Evolutionary conservation across 2,888 invertebrate species (phyloP).

Genomic region (Caenorhabditis angaria): DNA sequence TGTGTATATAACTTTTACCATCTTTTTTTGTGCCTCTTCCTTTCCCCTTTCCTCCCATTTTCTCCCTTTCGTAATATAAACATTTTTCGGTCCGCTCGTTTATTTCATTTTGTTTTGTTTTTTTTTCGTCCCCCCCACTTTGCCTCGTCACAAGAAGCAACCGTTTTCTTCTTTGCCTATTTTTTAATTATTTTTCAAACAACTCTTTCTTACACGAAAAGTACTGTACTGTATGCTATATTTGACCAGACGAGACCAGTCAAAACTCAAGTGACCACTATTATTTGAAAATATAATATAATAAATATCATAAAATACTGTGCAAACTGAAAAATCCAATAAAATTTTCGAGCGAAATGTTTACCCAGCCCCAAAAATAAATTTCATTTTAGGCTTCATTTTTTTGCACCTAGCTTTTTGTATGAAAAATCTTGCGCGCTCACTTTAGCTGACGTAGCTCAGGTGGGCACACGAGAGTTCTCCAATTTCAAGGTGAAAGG

Average conservation of each 20-base stretch:
- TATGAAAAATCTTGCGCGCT: too few relatives aligned
- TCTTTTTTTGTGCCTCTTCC: background rate
- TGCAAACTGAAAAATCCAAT: background rate
- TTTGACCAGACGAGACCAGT: too few relatives aligned
- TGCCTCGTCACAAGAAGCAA: background rate
- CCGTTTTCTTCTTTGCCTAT: background rate
- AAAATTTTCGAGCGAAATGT: background rate
- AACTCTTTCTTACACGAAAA: too few relatives aligned
- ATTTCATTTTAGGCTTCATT: too few relatives aligned
- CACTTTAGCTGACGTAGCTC: too few relatives aligned
- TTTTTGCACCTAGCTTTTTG: too few relatives aligned
- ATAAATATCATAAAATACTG: background rate
- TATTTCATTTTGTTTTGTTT: constrained; percentile 2
- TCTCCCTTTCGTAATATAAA: constrained; percentile 2
- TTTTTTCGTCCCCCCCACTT: background rate
- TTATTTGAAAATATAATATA: background rate
- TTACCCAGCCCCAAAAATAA: background rate
- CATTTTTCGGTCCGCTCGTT: background rate
- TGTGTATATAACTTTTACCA: background rate
- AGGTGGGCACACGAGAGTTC: too few relatives aligned
- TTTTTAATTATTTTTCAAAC: background rate
- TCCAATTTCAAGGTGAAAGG: too few relatives aligned
- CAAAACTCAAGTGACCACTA: too few relatives aligned
- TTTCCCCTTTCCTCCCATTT: background rate
- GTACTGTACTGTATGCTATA: too few relatives aligned